These are phyloP conservation scores for Heliconius eleuchia DNA, from an alignment of 1,140 invertebrate genomes.

Conservation along the genomic window DNA sequence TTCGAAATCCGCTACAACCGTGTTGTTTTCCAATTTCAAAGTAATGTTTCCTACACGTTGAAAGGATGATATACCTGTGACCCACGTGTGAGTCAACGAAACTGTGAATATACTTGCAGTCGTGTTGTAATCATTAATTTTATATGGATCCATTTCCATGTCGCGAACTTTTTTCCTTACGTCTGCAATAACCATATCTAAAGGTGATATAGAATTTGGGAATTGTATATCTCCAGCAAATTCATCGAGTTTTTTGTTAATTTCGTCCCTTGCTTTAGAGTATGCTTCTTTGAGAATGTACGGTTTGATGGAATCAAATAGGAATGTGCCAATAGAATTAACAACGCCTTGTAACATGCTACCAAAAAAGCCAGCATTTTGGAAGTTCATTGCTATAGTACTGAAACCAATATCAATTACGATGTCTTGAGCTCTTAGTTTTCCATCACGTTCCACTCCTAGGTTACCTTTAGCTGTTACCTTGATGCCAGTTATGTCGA, in stretches of 20 bases:
- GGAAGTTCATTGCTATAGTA: conserved; percentile 90
- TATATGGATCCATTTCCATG: conserved; percentile 88
- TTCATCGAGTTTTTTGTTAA: conserved; percentile 85
- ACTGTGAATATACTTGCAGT: conserved; percentile 86
- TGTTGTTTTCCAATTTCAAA: conserved; percentile 87
- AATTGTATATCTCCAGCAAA: conserved; percentile 86
- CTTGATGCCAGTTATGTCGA: conserved; percentile 86
- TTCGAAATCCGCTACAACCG: conserved; percentile 84
- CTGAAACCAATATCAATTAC: conserved; percentile 89
- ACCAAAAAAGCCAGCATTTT: conserved; percentile 89
- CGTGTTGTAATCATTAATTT: conserved; percentile 86
- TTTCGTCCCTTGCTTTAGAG: conserved; percentile 84
- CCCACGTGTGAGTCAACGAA: conserved; percentile 87
- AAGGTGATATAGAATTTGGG: conserved; percentile 91
- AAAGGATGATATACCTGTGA: conserved; percentile 90
- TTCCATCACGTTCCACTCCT: conserved; percentile 87
- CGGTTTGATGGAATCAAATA: conserved; percentile 93
- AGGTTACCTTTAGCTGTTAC: conserved; percentile 85
- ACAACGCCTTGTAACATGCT: conserved; percentile 89
- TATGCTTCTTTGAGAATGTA: conserved; percentile 90
- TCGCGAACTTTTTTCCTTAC: conserved; percentile 86
- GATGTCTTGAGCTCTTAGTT: conserved; percentile 88
- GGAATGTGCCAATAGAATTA: conserved; percentile 89
- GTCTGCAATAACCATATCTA: conserved; percentile 90
- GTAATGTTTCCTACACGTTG: conserved; percentile 90